Evolutionary conservation across 2,888 invertebrate species (phyloP), one percentile per base, ranked within the genome.

Genomic region (Drosophila borborema): DNA sequence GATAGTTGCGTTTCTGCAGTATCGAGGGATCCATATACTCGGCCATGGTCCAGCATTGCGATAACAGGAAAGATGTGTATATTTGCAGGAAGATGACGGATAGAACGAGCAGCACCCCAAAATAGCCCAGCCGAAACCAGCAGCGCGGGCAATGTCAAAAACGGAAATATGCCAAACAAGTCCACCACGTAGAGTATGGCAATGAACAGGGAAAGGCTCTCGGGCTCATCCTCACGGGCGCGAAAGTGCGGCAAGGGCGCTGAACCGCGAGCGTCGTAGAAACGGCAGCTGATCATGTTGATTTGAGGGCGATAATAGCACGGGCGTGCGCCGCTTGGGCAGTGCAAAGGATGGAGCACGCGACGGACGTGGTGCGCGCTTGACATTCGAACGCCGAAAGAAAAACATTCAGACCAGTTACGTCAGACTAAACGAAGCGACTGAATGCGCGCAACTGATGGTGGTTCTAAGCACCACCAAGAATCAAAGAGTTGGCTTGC

Each of bases 131-230:
- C 80, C 95, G 94, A 53, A n/a, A 97, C 95, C 28, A 97, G 94
- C 34, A 96, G 94, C 80, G 96, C 95, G 0, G 97, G 97, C 65
- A 97, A 92, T 0, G 97, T 95, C 16, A 97, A 95, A 2, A 97
- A 95, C 0, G 97, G 97, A 90, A 97, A 97, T 0, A 97, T 97
- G 48, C 97, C 97, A 89, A 97, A 97, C 53, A 97, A 94, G 91
- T 97, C 97, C 20, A 97, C 94, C 34, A 97, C 95, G 91, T 97
- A 97, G 46, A 97, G 94, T 16, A 96, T 94, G 0, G 97, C 95
- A 90, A 96, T 96, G 54, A 96, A 91, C 4, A 96, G 94, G 40
- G 96, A 96, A 7, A 97, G 94, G 64, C 85, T 92, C 59, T 91
- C 89, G 5, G 86, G 82, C 34, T 86, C 89, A 61, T 90, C 80